phyloP scores from a whole-genome alignment of 2,113 vertebrate genomes.

The Varanus komodoensis region DNA sequence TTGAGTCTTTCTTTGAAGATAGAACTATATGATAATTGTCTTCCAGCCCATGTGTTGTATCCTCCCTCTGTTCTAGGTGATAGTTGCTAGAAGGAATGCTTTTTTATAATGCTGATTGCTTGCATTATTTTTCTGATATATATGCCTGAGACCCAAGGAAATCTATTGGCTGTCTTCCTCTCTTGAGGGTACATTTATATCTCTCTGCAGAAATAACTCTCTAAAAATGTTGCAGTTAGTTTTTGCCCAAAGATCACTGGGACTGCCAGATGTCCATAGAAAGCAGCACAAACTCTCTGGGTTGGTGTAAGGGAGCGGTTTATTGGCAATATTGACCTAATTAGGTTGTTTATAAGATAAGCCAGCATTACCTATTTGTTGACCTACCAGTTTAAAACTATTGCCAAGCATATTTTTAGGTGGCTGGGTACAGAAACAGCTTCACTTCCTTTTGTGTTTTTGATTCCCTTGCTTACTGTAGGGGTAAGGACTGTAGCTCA shows the following conservation, averaged over 20 bases:
- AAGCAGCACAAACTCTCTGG: background rate
- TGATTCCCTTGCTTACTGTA: background rate
- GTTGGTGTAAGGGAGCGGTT: background rate
- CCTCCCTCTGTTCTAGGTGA: conserved; percentile 11
- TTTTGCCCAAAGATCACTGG: background rate
- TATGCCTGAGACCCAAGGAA: background rate
- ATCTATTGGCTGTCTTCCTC: background rate
- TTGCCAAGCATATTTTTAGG: too few relatives aligned
- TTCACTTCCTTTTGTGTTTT: background rate
- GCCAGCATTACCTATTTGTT: background rate
- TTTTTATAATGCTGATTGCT: conserved; percentile 7
- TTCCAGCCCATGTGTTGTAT: conserved; percentile 16
- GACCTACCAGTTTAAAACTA: background rate
- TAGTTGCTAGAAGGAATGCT: background rate
- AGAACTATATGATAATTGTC: conserved; percentile 34
- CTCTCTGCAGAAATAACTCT: background rate
- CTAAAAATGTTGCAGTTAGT: background rate
- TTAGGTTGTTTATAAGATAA: background rate
- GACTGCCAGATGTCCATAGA: background rate
- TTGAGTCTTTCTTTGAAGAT: conserved; percentile 14
- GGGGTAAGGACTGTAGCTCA: background rate
- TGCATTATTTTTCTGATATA: background rate
- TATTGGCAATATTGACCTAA: background rate
- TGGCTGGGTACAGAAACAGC: background rate
- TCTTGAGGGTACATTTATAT: background rate